Evolutionary conservation across 1,140 invertebrate genomes (phyloP).

Genomic region (Pteromalus puparum): DNA sequence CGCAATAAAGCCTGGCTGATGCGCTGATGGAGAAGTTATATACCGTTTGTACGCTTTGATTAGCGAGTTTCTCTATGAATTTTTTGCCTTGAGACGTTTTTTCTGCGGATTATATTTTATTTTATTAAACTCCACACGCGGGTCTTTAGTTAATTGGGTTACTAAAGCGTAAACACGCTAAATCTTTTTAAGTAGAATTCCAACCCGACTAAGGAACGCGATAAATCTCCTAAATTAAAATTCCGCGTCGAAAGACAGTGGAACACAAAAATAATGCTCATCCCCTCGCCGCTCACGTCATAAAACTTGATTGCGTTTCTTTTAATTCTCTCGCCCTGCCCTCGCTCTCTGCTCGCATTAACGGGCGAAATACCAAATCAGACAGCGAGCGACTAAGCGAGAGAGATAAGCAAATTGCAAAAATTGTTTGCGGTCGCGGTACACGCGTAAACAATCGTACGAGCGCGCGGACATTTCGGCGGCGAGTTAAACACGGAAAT

Average conservation of each 20-base stretch:
- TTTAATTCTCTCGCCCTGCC: background rate
- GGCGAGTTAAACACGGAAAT: constrained; percentile 41
- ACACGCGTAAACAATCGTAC: constrained; percentile 14
- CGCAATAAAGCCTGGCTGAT: no score
- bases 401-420: background rate
- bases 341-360: background rate
- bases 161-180: background rate
- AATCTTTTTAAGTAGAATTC: background rate
- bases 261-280: background rate
- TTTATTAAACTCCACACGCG: background rate
- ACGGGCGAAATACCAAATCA: background rate
- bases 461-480: background rate
- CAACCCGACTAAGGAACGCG: background rate
- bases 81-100: no score
- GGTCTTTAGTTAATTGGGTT: background rate
- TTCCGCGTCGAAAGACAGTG: background rate
- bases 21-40: no score
- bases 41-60: no score
- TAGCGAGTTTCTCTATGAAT: no score
- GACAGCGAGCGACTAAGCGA: background rate
- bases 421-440: constrained; percentile 6
- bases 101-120: background rate
- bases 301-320: background rate
- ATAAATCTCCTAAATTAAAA: background rate
- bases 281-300: background rate